Evolutionary conservation across 2,888 invertebrate genomes (phyloP).

Genomic region (Pherbina coryleti): DNA sequence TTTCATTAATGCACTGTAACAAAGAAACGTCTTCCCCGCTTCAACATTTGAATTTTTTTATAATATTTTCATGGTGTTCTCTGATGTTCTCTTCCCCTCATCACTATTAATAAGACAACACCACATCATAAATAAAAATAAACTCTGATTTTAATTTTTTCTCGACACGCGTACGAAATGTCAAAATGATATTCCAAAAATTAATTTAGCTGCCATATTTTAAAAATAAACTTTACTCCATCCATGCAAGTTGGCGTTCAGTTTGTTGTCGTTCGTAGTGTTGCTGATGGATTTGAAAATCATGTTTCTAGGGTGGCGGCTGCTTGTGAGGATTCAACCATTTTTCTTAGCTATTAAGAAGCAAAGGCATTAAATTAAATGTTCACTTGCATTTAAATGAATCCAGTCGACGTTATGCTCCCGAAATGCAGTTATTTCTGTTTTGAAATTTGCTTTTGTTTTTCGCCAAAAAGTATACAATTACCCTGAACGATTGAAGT

Average conservation of each 20-base stretch:
- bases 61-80: not conserved
- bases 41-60: not conserved
- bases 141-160: not conserved
- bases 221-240: constrained; percentile 9
- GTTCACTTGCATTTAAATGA: not conserved
- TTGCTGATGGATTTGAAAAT: not conserved
- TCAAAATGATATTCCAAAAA: constrained; percentile 31
- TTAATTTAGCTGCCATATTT: constrained; percentile 6
- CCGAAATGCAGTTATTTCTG: not conserved
- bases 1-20: not conserved
- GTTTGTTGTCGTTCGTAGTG: not conserved
- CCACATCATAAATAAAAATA: constrained; percentile 17
- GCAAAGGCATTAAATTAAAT: constrained; percentile 15
- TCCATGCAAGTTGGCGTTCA: not conserved
- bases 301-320: not conserved
- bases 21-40: not conserved
- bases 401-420: not conserved
- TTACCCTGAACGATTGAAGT: not conserved
- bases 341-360: not conserved
- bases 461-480: constrained; percentile 1
- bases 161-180: constrained; percentile 17
- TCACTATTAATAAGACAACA: not conserved
- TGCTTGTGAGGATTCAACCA: not conserved
- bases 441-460: not conserved
- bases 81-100: not conserved